Conservation (phyloP, 2,113 vertebrate genomes). For the Calyptomena viridis region DNA sequence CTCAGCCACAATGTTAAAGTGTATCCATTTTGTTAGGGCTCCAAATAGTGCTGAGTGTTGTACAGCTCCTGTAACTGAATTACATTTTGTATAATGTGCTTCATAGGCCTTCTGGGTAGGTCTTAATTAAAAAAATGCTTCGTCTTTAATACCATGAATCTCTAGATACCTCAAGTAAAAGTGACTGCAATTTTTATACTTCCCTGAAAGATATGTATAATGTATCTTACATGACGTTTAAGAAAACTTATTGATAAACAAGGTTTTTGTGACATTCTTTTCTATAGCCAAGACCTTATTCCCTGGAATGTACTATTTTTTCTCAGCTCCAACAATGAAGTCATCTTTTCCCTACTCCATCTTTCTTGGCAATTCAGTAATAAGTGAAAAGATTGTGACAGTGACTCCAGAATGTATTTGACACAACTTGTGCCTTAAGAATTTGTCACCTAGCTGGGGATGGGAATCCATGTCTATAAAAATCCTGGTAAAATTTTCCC, state of each 20-base stretch:
- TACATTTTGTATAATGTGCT: neutral
- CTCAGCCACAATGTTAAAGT: neutral
- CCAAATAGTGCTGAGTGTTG: neutral
- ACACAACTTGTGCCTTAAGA: neutral
- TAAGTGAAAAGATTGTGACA: neutral
- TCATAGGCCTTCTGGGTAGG: neutral
- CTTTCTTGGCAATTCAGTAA: neutral
- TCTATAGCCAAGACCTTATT: neutral
- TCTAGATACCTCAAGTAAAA: neutral
- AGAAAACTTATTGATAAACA: neutral
- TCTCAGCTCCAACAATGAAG: neutral
- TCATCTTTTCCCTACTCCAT: neutral
- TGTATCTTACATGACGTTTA: neutral
- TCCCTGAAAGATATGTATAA: neutral
- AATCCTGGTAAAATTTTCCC: neutral
- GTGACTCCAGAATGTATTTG: neutral
- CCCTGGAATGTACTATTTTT: neutral
- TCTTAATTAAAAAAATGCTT: neutral
- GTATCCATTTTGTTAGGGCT: neutral
- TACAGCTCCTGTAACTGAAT: neutral
- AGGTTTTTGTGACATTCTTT: neutral
- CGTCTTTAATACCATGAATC: neutral
- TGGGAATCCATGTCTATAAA: neutral
- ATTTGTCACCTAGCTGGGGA: neutral
- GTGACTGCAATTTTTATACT: neutral